Evolutionary conservation across 1,140 invertebrate species (phyloP).

Genomic region (Wasmannia auropunctata): DNA sequence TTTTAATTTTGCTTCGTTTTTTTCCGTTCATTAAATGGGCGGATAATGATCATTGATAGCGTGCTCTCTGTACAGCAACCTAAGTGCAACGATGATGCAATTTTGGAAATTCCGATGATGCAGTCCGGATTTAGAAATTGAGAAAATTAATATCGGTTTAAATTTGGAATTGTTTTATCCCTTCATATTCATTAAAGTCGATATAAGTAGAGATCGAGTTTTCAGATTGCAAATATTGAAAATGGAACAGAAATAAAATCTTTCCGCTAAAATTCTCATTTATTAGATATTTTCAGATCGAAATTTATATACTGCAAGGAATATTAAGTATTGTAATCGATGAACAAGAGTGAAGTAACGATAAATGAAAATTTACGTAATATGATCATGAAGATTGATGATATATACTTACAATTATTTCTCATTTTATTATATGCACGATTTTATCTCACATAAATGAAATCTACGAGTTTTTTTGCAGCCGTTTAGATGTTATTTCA

Average conservation of each 20-base stretch:
- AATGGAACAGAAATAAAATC: not conserved
- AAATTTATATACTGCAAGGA: not conserved
- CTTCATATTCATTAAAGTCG: not conserved
- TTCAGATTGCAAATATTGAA: not conserved
- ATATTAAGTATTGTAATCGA: not conserved
- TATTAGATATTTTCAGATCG: not conserved
- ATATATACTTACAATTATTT: not conserved
- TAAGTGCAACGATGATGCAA: not conserved
- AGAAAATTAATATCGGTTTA: not conserved
- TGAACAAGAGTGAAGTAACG: not conserved
- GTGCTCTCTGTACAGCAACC: too few species aligned
- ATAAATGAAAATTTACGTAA: conserved; percentile 7
- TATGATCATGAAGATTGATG: not conserved
- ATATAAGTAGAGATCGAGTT: not conserved
- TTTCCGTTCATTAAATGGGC: too few species aligned
- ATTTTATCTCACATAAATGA: conserved; percentile 1
- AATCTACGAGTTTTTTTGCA: not conserved
- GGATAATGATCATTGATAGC: too few species aligned
- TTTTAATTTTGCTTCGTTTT: too few species aligned
- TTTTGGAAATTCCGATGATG: not conserved
- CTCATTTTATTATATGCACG: not conserved
- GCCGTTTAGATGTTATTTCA: not conserved
- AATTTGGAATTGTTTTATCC: not conserved
- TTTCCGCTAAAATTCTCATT: not conserved
- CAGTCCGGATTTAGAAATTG: not conserved